These are phyloP conservation scores for Odontophorus gujanensis DNA, from an alignment of 2,113 vertebrate genomes.

Conservation along the genomic window DNA sequence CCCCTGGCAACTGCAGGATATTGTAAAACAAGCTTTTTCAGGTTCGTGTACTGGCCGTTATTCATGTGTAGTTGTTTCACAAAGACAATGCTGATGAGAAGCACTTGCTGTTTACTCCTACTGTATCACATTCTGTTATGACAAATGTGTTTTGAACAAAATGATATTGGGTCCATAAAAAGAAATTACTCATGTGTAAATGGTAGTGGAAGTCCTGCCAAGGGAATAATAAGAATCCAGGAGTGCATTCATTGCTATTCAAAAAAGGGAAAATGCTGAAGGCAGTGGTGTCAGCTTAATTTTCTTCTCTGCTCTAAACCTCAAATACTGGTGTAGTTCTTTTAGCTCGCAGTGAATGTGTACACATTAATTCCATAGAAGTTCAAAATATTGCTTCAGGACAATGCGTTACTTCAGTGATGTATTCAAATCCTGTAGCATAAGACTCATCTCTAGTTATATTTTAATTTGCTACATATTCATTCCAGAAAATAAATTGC, in stretches of 20 bases:
- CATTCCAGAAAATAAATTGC: not conserved
- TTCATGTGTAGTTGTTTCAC: not conserved
- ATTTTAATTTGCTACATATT: not conserved
- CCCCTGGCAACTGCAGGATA: not conserved
- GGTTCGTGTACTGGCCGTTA: not conserved
- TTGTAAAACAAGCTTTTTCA: conserved; percentile 19
- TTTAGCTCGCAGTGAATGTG: not conserved
- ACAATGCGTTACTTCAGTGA: not conserved
- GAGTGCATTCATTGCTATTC: conserved; percentile 38
- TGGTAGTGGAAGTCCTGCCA: conserved; percentile 44
- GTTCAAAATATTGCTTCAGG: not conserved
- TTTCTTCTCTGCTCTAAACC: conserved; percentile 15
- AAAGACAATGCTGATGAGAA: conserved; percentile 24
- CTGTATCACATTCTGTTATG: conserved; percentile 39
- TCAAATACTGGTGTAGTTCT: not conserved
- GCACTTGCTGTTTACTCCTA: not conserved
- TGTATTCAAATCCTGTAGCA: not conserved
- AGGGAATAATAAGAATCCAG: conserved; percentile 42
- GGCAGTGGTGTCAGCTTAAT: not conserved
- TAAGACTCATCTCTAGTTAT: not conserved
- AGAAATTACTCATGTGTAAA: conserved; percentile 63
- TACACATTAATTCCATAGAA: not conserved
- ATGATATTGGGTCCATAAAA: conserved; percentile 42
- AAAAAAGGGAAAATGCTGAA: conserved; percentile 23
- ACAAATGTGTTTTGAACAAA: conserved; percentile 67